Evolutionary conservation across 2,113 vertebrate species (phyloP).

Genomic region (Otis tarda): DNA sequence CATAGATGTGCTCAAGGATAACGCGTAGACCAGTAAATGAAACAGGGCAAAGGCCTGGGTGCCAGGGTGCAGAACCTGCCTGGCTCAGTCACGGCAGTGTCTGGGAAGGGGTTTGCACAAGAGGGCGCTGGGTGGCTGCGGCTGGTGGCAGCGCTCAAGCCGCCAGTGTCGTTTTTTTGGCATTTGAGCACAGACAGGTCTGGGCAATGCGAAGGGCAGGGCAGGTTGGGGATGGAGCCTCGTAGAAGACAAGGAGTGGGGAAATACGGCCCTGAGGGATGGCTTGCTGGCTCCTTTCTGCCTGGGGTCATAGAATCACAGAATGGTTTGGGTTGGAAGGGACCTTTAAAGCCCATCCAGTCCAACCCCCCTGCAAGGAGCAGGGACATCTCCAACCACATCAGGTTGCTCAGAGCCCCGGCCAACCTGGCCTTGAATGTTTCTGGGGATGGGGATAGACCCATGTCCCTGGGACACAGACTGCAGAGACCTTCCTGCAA

Average conservation of each 20-base stretch:
- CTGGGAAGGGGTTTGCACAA: neutral
- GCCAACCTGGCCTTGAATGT: no score
- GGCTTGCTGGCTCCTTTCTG: neutral
- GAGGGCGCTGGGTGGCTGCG: constrained; percentile 41
- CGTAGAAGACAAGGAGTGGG: neutral
- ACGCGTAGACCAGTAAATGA: neutral
- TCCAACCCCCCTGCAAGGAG: no score
- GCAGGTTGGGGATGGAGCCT: neutral
- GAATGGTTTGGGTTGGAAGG: no score
- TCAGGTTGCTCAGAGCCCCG: no score
- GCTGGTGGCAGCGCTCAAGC: neutral
- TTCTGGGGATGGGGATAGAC: neutral
- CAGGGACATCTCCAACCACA: no score
- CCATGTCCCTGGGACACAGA: neutral
- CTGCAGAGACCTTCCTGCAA: neutral
- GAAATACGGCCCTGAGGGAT: neutral
- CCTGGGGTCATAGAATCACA: neutral
- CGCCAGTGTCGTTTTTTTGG: neutral
- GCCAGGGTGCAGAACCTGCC: neutral
- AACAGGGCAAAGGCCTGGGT: neutral
- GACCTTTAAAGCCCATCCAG: no score
- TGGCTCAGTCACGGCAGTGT: accelerated
- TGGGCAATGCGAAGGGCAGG: neutral
- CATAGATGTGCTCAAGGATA: neutral
- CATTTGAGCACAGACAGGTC: neutral